phyloP scores from a whole-genome alignment of 2,797 vertebrate species.

The Notamacropus eugenii region DNA sequence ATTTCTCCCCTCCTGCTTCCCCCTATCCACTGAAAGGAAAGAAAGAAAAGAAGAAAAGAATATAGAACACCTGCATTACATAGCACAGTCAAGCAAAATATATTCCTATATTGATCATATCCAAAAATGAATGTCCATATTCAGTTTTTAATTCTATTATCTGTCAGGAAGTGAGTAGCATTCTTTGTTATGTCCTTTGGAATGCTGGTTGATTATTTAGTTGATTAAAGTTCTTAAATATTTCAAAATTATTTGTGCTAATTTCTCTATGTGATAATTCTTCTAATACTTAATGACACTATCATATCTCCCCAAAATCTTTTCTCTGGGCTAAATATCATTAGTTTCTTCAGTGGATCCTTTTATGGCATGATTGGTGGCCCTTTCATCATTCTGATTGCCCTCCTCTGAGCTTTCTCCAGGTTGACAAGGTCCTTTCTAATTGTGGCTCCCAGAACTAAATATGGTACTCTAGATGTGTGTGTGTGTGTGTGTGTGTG shows the following conservation, averaged over 20 bases:
- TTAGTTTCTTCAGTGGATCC: too few relatives aligned
- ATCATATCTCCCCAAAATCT: neutral
- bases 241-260: neutral
- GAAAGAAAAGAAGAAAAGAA: neutral
- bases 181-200: neutral
- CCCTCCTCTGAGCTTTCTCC: neutral
- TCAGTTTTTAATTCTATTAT: neutral
- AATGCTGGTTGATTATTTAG: neutral
- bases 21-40: neutral
- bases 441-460: neutral
- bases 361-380: too few relatives aligned
- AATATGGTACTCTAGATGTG: neutral
- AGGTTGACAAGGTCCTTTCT: neutral
- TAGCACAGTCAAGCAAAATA: neutral
- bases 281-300: neutral
- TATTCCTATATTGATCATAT: neutral
- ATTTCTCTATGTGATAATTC: neutral
- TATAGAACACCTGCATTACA: neutral
- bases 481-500: too few relatives aligned
- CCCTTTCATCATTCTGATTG: too few relatives aligned
- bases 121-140: neutral
- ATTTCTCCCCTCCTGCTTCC: neutral
- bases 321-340: too few relatives aligned
- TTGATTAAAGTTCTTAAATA: neutral
- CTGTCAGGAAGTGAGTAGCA: neutral